Percentiles rank a stretch among this genome's conserved stretches.
phyloP scores from a whole-genome alignment of 2,113 vertebrate genomes.

The Rhea pennata region DNA sequence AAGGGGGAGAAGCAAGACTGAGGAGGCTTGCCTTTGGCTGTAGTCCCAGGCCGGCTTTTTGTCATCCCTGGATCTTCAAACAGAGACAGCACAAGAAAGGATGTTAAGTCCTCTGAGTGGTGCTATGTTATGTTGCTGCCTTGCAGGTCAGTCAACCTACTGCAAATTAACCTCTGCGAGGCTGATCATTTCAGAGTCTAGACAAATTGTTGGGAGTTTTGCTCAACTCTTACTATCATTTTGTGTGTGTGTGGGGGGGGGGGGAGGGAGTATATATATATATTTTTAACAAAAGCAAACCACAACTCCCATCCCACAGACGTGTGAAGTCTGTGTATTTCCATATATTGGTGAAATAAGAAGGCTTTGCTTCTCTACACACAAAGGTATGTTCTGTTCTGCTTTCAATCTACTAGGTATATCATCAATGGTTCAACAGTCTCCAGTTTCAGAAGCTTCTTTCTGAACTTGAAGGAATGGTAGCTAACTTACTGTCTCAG shows the following conservation, averaged over 20 bases:
- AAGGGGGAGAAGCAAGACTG: neutral
- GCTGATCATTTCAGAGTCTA: neutral
- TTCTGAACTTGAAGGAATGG: neutral
- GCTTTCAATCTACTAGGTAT: constrained; percentile 39
- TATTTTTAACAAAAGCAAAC: neutral
- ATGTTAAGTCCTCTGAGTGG: neutral
- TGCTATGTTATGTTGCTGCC: neutral
- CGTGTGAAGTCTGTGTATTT: neutral
- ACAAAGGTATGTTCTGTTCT: neutral
- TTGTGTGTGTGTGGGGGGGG: no score
- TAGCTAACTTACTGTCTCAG: neutral
- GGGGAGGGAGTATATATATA: no score
- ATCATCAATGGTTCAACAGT: constrained; percentile 38
- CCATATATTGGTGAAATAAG: neutral
- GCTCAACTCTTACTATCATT: neutral
- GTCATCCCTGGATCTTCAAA: neutral
- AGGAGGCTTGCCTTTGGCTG: neutral
- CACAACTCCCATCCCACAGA: neutral
- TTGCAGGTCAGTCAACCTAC: neutral
- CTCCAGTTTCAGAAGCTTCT: constrained; percentile 15
- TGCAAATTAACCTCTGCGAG: neutral
- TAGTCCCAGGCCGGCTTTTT: neutral
- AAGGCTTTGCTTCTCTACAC: neutral
- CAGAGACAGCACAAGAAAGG: neutral
- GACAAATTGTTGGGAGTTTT: neutral